A percentile compares a stretch with the other conserved stretches of the same genome.
phyloP scores from a whole-genome alignment of 2,113 vertebrate species.

The Taurulus bubalis region DNA sequence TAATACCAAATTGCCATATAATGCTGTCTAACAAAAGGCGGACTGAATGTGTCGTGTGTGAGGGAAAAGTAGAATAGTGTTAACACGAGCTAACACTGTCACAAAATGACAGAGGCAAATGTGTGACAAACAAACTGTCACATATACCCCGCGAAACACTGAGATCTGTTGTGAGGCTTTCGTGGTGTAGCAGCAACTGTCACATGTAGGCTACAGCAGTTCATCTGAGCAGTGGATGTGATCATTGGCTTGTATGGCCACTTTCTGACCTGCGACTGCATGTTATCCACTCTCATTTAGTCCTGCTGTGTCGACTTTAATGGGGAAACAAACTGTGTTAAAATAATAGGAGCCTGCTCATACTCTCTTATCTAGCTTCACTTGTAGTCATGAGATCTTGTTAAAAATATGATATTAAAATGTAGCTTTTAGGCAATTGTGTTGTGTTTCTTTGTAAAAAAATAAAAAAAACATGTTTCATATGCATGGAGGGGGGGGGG shows the following conservation, averaged over 20 bases:
- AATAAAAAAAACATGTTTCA: neutral
- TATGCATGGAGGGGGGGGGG: too few species aligned
- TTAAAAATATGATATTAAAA: neutral
- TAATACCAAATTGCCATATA: neutral
- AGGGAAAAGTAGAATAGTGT: conserved; percentile 49
- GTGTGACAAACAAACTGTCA: conserved; percentile 79
- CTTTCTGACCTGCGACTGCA: conserved; percentile 36
- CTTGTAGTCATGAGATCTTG: neutral
- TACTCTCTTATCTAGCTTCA: neutral
- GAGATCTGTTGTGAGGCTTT: conserved; percentile 59
- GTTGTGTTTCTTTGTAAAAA: neutral
- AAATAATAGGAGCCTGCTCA: neutral
- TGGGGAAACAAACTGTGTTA: neutral
- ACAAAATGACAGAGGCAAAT: conserved; percentile 67
- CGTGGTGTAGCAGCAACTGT: conserved; percentile 67
- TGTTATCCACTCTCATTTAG: neutral
- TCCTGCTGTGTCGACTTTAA: neutral
- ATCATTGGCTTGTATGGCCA: conserved; percentile 16
- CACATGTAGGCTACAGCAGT: conserved; percentile 46
- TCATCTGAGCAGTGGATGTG: conserved; percentile 25
- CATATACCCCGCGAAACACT: conserved; percentile 66
- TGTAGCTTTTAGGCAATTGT: neutral
- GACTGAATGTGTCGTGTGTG: conserved; percentile 23
- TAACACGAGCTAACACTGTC: conserved; percentile 57
- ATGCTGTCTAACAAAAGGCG: neutral